Evolutionary conservation across 23 tunicate species (phyloP).

Genomic region (Ascidia mentula): DNA sequence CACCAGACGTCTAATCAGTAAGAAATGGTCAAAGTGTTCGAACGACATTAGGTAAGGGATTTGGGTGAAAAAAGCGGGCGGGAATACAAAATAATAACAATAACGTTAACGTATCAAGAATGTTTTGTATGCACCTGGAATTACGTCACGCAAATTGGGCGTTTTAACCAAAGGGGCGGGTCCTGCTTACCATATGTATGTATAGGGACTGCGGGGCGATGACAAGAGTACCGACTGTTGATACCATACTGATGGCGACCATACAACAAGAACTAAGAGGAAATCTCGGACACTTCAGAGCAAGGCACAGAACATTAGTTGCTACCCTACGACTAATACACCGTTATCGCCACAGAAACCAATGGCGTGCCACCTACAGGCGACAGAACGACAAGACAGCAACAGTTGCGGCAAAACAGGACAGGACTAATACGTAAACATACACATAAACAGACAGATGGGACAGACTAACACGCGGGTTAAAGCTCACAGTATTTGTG

Average conservation of each 20-base stretch:
- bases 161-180: not conserved
- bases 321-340: constrained; percentile 13
- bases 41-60: not conserved
- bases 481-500: constrained; percentile 1
- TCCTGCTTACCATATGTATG: constrained; percentile 4
- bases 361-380: not conserved
- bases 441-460: not conserved
- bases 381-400: constrained; percentile 11
- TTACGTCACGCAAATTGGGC: not conserved
- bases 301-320: constrained; percentile 4
- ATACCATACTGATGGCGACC: constrained; percentile 12
- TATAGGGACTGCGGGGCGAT: constrained; percentile 1
- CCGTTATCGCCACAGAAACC: not conserved
- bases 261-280: not conserved
- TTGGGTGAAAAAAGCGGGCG: constrained; percentile 6
- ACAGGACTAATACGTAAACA: constrained; percentile 1
- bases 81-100: not conserved
- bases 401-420: not conserved
- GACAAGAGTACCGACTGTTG: not conserved
- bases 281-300: constrained; percentile 1
- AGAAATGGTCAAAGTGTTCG: not conserved
- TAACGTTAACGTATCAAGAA: not conserved
- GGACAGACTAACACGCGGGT: not conserved
- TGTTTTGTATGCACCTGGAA: not conserved
- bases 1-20: not conserved